A percentile compares a stretch with the other conserved stretches of the same genome.
Conservation (phyloP, 1,140 invertebrate genomes). For the Latrodectus geometricus region DNA sequence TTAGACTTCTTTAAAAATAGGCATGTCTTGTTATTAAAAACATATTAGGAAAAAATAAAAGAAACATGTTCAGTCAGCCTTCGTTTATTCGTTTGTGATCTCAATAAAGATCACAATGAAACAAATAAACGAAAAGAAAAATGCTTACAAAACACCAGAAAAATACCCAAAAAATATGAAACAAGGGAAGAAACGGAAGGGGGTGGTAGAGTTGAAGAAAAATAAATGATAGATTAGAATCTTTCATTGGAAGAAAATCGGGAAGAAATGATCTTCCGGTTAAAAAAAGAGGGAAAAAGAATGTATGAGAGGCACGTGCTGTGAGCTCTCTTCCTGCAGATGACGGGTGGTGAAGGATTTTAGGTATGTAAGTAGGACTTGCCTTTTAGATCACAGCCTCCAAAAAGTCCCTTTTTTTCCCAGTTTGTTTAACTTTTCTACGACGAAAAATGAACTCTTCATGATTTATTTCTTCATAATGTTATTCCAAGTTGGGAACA, state of each 20-base stretch:
- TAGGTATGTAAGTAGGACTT: constrained; percentile 52
- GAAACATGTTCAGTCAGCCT: no score
- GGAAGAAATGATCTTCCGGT: constrained; percentile 15
- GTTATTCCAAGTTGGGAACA: no score
- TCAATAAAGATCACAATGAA: no score
- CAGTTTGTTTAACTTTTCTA: not conserved
- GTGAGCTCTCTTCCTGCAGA: constrained; percentile 22
- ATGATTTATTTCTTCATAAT: no score
- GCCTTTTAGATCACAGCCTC: not conserved
- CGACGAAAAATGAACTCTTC: no score
- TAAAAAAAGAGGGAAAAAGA: not conserved
- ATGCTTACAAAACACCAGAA: not conserved
- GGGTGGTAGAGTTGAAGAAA: not conserved
- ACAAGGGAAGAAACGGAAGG: constrained; percentile 11
- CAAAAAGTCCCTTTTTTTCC: not conserved
- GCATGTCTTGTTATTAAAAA: no score
- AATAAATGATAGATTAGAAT: constrained; percentile 56
- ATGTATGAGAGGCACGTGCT: constrained; percentile 38
- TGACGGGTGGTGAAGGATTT: constrained; percentile 51
- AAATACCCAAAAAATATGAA: constrained; percentile 24
- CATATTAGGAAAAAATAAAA: no score
- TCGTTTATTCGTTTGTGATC: no score
- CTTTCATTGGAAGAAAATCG: constrained; percentile 51
- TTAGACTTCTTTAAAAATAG: no score
- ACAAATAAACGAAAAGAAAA: no score